phyloP scores from a whole-genome alignment of 2,888 invertebrate species.

The Dysmachus trigonus region DNA sequence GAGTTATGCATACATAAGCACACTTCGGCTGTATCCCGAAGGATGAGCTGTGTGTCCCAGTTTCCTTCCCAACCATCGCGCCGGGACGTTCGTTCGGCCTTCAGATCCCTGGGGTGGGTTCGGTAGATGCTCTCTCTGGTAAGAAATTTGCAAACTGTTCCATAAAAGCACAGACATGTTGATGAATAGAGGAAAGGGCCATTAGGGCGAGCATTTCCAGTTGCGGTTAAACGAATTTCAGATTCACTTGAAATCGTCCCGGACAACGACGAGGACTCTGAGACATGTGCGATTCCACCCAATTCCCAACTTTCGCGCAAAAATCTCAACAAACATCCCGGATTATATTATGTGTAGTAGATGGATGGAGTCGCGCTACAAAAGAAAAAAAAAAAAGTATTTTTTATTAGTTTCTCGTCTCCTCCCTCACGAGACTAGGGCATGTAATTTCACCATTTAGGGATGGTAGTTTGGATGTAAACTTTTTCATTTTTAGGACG shows the following conservation, averaged over 20 bases:
- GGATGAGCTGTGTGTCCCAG: slow-evolving; percentile 10
- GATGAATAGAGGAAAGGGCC: slow-evolving; percentile 34
- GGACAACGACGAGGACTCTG: background rate
- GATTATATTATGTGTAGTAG: background rate
- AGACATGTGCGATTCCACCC: background rate
- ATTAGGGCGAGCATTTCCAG: slow-evolving; percentile 39
- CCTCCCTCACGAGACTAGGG: background rate
- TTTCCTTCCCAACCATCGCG: background rate
- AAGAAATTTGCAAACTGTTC: slow-evolving; percentile 31
- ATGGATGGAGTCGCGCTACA: background rate
- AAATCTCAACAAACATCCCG: background rate
- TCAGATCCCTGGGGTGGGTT: background rate
- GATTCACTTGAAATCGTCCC: background rate
- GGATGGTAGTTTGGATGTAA: background rate
- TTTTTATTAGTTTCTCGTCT: background rate
- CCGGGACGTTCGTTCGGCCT: background rate
- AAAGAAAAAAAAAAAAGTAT: background rate
- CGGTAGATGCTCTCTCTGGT: background rate
- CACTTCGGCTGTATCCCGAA: background rate
- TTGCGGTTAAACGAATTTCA: slow-evolving; percentile 33
- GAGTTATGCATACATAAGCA: slow-evolving; percentile 43
- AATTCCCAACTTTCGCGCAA: background rate
- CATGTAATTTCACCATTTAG: background rate
- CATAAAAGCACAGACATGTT: slow-evolving; percentile 30
- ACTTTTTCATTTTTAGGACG: background rate